Conservation (phyloP, 1,140 invertebrate species). For the Ephestia elutella region DNA sequence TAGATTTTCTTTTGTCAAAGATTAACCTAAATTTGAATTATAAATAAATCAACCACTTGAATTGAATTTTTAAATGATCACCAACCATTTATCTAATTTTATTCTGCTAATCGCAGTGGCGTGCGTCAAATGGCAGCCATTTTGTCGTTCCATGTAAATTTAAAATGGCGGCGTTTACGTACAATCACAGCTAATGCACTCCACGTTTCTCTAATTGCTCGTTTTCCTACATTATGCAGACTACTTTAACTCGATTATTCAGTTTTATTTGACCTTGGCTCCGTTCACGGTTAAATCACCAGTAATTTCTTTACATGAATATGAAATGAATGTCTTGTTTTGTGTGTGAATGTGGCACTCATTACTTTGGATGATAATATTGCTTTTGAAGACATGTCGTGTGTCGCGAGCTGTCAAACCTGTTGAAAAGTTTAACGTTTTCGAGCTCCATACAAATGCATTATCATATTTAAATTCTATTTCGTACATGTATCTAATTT, state of each 20-base stretch:
- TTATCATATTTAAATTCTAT: too few relatives aligned
- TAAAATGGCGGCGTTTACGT: conserved; percentile 1
- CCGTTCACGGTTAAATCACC: not conserved
- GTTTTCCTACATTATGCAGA: not conserved
- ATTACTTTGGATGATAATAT: too few relatives aligned
- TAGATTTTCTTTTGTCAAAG: too few relatives aligned
- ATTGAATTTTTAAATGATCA: not conserved
- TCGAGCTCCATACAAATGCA: too few relatives aligned
- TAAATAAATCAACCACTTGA: too few relatives aligned
- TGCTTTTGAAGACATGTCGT: too few relatives aligned
- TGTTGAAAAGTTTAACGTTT: too few relatives aligned
- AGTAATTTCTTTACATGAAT: not conserved
- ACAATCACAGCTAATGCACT: conserved; percentile 1
- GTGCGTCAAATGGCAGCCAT: not conserved
- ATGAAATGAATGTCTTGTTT: not conserved
- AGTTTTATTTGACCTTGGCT: not conserved
- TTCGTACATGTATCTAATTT: too few relatives aligned
- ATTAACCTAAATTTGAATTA: too few relatives aligned
- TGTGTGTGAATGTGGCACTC: too few relatives aligned
- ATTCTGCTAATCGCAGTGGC: not conserved
- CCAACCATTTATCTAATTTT: not conserved
- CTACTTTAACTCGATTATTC: not conserved
- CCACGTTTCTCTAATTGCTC: not conserved
- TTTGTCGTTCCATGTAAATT: not conserved
- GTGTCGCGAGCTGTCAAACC: too few relatives aligned